Evolutionary conservation across 2,888 invertebrate genomes (phyloP).

Genomic region (Timema cristinae): DNA sequence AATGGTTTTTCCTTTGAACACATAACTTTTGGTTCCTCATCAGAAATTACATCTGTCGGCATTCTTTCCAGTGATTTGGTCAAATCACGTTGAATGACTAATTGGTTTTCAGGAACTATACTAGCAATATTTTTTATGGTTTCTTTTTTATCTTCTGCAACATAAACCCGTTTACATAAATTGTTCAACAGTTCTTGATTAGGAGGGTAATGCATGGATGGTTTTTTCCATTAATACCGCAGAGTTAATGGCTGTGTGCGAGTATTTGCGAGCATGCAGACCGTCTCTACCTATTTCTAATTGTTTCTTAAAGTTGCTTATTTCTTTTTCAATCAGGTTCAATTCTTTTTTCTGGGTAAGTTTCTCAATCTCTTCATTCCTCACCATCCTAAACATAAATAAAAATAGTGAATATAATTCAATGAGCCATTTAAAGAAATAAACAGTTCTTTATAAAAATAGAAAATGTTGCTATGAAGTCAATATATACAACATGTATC

Average conservation of each 20-base stretch:
- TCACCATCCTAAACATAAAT: conserved; percentile 19
- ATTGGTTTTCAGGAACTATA: too few relatives aligned
- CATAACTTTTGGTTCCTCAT: too few relatives aligned
- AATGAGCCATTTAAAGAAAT: background rate
- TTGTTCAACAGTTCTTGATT: too few relatives aligned
- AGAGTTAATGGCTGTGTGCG: too few relatives aligned
- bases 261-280: too few relatives aligned
- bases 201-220: too few relatives aligned
- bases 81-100: too few relatives aligned
- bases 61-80: too few relatives aligned
- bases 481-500: too few relatives aligned
- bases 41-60: too few relatives aligned
- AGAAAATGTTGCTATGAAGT: background rate
- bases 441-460: background rate
- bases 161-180: background rate
- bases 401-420: background rate
- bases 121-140: background rate
- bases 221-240: too few relatives aligned
- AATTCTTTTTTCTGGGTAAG: conserved; percentile 8
- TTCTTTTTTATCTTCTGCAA: conserved; percentile 7
- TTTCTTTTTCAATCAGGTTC: conserved; percentile 14
- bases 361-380: conserved; percentile 16
- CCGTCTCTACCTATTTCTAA: conserved; percentile 3
- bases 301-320: conserved; percentile 19
- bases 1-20: too few relatives aligned